phyloP scores from a whole-genome alignment of 2,888 invertebrate genomes.

The Thymelicus sylvestris region DNA sequence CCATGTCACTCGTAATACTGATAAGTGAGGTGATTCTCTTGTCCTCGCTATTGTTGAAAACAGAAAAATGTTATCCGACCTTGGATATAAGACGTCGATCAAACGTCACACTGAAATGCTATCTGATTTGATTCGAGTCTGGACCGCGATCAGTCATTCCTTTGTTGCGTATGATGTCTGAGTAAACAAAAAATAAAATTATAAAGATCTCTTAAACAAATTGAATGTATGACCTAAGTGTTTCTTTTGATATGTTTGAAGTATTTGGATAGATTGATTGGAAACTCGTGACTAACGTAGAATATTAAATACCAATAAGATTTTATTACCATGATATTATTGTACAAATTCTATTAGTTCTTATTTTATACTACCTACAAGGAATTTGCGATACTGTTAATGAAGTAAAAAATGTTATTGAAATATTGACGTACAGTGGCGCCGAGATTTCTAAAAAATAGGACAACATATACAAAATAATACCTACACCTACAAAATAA shows the following conservation, averaged over 20 bases:
- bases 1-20: background rate
- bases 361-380: background rate
- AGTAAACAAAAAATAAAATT: constrained; percentile 46
- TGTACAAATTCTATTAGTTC: too few relatives aligned
- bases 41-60: constrained; percentile 64
- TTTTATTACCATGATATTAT: background rate
- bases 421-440: too few relatives aligned
- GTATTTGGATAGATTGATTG: constrained; percentile 37
- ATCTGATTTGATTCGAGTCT: constrained; percentile 52
- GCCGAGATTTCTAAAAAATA: too few relatives aligned
- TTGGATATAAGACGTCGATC: constrained; percentile 79
- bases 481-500: too few relatives aligned
- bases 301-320: constrained; percentile 19
- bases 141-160: constrained; percentile 70
- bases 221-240: constrained; percentile 36
- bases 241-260: constrained; percentile 34
- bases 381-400: too few relatives aligned
- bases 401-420: too few relatives aligned
- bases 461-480: too few relatives aligned
- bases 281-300: constrained; percentile 18
- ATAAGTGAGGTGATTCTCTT: constrained; percentile 33
- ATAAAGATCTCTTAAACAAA: constrained; percentile 28
- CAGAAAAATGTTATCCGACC: constrained; percentile 56
- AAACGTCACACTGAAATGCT: constrained; percentile 64
- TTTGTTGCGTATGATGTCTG: constrained; percentile 52